Conservation (phyloP, 2,113 vertebrate genomes). For the Nothocercus nigrocapillus region DNA sequence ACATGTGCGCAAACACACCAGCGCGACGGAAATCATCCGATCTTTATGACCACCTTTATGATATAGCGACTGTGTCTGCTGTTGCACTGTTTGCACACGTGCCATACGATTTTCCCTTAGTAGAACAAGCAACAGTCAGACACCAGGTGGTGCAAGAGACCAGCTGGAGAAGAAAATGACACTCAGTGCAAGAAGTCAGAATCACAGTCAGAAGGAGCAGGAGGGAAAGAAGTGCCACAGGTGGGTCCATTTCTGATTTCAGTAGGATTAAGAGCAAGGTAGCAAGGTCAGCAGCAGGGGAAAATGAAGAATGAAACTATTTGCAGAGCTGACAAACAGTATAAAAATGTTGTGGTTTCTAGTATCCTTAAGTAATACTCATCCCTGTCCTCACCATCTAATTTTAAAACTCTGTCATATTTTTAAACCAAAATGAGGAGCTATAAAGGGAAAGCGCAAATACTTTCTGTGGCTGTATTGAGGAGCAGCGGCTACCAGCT, state of each 20-base stretch:
- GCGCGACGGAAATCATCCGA: not conserved
- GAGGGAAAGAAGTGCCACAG: not conserved
- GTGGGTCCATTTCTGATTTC: not conserved
- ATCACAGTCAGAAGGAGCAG: not conserved
- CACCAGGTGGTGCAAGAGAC: slow-evolving; percentile 50
- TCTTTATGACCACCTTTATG: not conserved
- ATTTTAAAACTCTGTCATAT: not conserved
- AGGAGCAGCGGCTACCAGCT: no score
- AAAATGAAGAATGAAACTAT: not conserved
- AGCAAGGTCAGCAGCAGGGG: fast-evolving
- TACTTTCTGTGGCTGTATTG: no score
- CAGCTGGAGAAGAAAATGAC: not conserved
- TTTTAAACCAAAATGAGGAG: not conserved
- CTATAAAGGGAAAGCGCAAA: not conserved
- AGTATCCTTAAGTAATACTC: not conserved
- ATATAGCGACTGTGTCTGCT: not conserved
- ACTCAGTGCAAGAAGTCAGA: not conserved
- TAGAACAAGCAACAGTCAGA: not conserved
- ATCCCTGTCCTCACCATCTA: not conserved
- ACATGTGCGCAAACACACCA: not conserved
- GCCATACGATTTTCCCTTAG: not conserved
- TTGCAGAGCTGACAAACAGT: not conserved
- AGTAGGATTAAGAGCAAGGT: not conserved
- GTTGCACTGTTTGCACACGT: not conserved
- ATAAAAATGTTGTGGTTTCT: not conserved